Base-by-base conservation (phyloP, 2,113 vertebrate species). In the Paramormyrops kingsleyae region DNA sequence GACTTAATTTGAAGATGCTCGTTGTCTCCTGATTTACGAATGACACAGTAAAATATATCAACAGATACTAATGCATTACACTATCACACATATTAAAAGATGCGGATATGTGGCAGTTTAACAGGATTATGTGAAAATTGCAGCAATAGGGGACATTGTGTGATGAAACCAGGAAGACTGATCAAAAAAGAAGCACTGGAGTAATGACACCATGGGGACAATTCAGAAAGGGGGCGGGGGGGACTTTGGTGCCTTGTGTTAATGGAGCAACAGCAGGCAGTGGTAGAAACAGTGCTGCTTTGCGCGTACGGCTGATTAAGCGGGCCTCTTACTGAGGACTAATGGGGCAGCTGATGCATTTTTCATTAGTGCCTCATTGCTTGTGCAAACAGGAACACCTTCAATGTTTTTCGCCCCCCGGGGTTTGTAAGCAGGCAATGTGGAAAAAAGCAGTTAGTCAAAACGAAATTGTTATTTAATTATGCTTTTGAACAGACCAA, bases 381-480 rank as follows among this genome's bases (percentile, higher is more conserved):
- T 77, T 89, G 90, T 90, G 92, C 91, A 93, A 93, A 91, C 90
- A 70, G 90, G 90, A 49, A 89, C 86, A 83, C 27, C 90, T 88
- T 89, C 87, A 35, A 5, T 70, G 49, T 83, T 87, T 46, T 84
- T 56, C 13, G 1, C 84, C 80, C 87, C 89, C 80, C 17, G 87
- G 87, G 88, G 87, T 59, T 88, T 46, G 59, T 24, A 8, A 74
- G 84, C 90, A 91, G 90, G 91, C 89, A 88, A 86, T 52, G 88
- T 90, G 92, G 92, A 94, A 92, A 94, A 92, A 92, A 89, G 53
- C 92, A 91, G 90, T 94, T 93, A 92, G 92, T 92, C 91, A 90
- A 90, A 89, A 90, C 80, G 92, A 94, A 80, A 93, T 93, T 94
- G 92, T 91, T 74, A 93, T 92, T 94, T 94, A 93, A 94, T 94